These are phyloP conservation scores for Lonchura striata DNA, from an alignment of 2,113 vertebrate genomes.

Conservation along the genomic window DNA sequence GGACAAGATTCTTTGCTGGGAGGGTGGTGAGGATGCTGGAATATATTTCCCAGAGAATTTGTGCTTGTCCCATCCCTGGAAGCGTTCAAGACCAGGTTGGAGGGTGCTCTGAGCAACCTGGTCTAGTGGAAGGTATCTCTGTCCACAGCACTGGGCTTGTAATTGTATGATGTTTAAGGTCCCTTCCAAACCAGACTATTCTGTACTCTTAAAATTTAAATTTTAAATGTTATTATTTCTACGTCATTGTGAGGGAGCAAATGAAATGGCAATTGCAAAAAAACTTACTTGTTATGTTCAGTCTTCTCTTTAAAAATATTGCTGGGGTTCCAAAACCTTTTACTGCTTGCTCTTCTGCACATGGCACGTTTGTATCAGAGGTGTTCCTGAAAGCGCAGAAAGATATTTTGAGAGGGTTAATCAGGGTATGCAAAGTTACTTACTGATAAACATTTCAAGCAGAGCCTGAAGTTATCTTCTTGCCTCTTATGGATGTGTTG, in stretches of 20 bases:
- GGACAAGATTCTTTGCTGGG: background rate
- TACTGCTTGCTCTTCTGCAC: accelerated
- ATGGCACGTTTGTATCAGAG: background rate
- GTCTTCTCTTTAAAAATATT: background rate
- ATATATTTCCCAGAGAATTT: background rate
- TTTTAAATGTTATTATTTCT: background rate
- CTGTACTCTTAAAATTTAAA: background rate
- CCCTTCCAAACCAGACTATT: background rate
- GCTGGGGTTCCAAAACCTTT: background rate
- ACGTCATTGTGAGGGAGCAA: background rate
- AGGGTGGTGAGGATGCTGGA: background rate
- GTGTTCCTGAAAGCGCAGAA: background rate
- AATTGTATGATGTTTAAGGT: background rate
- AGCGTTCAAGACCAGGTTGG: accelerated
- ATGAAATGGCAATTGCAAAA: background rate
- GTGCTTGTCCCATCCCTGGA: background rate
- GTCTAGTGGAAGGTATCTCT: background rate
- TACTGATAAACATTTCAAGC: background rate
- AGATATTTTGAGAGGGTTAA: background rate
- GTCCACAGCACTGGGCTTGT: too few species aligned
- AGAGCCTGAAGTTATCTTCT: background rate
- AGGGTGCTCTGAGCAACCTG: background rate
- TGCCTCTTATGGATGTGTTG: background rate
- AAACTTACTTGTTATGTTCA: background rate
- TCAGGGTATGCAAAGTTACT: background rate